Base-by-base conservation (phyloP, 1,140 invertebrate species). In the Tetramorium alpestre region DNA sequence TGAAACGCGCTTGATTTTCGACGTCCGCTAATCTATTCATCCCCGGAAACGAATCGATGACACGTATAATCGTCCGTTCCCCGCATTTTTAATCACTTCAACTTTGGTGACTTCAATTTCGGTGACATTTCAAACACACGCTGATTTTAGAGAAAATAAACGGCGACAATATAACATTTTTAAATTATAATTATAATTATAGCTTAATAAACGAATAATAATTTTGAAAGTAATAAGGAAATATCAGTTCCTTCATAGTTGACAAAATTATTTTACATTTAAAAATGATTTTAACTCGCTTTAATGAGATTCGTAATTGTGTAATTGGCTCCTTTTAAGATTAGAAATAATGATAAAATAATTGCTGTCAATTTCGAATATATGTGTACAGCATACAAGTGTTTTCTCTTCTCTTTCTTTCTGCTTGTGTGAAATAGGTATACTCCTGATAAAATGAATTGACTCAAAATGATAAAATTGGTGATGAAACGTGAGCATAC, bases 1-100 rank as follows among this genome's bases (percentile, higher is more conserved):
- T 85, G 28, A 58, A n/a, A 44, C 2, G 41, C 72, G 62, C 41
- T 16, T n/a, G 60, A 11, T 76, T 67, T 18, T 81, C 70, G 41
- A 38, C 41, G 18, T 41, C 2, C 13, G 22, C n/a, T 13, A 51
- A 65, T 22, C 33, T 54, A 47, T 73, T 67, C 54, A 56, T 56
- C 28, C 44, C 62, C 28, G 51, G 77, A 88, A 77, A 60, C 28
- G 51, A 22, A 41, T 51, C 80, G 86, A 73, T 33, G 67, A 44
- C 49, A 75, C 22, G 47, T 81, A 49, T 44, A 58, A 65, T 56
- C 54, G 41, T 75, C 16, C n/a, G 22, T 38, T 49, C 2, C 16
- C 28, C 8, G 22, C 18, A 28, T 73, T 47, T 11, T 60, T 49
- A 60, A 84, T 38, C 54, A 41, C 22, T 41, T 69, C 11, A 25